Evolutionary conservation across 2,888 invertebrate genomes (phyloP), one percentile per base, ranked within the genome.

Genomic region (Drosophila leonis): DNA sequence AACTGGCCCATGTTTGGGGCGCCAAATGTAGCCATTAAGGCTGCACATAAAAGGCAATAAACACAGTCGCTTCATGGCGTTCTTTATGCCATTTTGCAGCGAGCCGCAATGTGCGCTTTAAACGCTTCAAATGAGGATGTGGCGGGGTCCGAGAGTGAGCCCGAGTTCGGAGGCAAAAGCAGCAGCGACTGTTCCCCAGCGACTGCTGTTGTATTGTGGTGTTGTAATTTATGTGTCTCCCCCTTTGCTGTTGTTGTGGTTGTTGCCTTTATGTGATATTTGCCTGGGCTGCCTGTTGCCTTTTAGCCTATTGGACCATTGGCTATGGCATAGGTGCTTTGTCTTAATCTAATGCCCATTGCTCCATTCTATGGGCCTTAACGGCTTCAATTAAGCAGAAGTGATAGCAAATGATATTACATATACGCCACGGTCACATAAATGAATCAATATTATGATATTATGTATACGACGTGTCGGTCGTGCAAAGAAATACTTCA

Each of bases 11-110:
- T 13, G 35, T 15, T 49, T 46, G 51, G 49, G 48, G 37, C 44
- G 57, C 68, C 75, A 71, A 84, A 73, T 88, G 83, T 72, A 83
- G 76, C 83, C 83, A 85, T 88, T 84, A 85, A 51, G 63, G 54
- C 64, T 46, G 65, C 83, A 73, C 86, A 88, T 88, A 78, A 83
- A 84, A 84, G 76, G 86, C 88, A 83, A 84, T 84, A 86, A 84
- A 85, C 83, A 78, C 74, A 55, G 67, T 72, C 69, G 69, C 74
- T 74, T 74, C 62, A 57, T 61, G 60, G 62, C 64, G 81, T 78
- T 78, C 74, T 85, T 88, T 80, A 84, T 84, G 86, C 75, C 83
- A 82, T 71, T 83, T 77, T 73, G 57, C 70, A 73, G 20, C 27
- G 55, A 46, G 66, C 67, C 48, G 3, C 52, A 72, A 66, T 70